Percentiles rank a stretch among this genome's conserved stretches.
phyloP scores from a whole-genome alignment of 2,797 vertebrate species.

The Gambusia yucatana region DNA sequence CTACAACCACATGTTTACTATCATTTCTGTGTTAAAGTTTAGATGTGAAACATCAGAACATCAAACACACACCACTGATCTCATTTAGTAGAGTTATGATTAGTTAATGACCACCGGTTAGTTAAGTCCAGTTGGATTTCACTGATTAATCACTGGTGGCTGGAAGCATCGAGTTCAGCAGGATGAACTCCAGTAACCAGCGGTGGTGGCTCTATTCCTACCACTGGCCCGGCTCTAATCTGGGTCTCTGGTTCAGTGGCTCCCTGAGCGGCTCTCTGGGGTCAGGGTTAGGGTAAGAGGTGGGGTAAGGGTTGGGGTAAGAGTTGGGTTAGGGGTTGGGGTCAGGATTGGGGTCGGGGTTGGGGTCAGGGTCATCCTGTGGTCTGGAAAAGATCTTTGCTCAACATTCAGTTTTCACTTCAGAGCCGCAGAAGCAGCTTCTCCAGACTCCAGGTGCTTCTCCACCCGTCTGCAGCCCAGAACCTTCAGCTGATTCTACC shows the following conservation, averaged over 20 bases:
- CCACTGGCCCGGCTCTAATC: constrained; percentile 11
- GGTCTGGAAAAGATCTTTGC: constrained; percentile 9
- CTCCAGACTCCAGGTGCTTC: neutral
- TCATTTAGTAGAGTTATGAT: neutral
- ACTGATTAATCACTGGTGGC: neutral
- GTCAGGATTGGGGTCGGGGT: too few species aligned
- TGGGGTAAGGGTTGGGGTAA: too few species aligned
- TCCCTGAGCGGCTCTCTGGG: neutral
- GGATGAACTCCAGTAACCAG: constrained; percentile 32
- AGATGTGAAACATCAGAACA: neutral
- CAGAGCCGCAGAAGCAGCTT: constrained; percentile 1
- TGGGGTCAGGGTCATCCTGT: neutral
- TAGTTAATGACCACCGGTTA: neutral
- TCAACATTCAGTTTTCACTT: constrained; percentile 7
- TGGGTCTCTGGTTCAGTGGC: constrained; percentile 39
- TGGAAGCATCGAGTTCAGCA: constrained; percentile 3
- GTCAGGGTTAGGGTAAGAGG: too few species aligned
- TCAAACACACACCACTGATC: neutral
- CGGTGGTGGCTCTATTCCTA: constrained; percentile 21
- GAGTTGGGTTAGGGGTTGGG: too few species aligned
- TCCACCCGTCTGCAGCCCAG: neutral
- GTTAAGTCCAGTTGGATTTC: neutral
- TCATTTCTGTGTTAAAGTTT: neutral
- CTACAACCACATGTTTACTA: neutral
- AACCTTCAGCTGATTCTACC: neutral